These are phyloP conservation scores for Ennomos fuscantarius DNA, from an alignment of 2,888 invertebrate genomes.

Conservation along the genomic window DNA sequence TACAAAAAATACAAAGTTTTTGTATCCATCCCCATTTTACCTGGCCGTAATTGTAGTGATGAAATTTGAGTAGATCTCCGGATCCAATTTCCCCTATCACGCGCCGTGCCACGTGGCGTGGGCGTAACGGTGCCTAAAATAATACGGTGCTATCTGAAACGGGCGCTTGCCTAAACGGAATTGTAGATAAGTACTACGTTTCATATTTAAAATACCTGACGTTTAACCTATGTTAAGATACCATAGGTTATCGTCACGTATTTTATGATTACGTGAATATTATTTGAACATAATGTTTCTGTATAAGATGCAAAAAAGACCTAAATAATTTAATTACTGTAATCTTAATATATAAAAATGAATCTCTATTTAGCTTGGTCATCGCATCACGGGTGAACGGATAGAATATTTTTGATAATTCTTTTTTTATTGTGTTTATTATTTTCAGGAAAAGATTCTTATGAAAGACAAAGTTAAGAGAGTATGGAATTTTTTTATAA, in stretches of 20 bases:
- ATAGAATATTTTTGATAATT: no score
- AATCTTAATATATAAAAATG: no score
- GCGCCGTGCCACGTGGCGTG: slow-evolving; percentile 26
- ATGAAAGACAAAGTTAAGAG: no score
- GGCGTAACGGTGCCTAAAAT: slow-evolving; percentile 35
- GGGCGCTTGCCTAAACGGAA: slow-evolving; percentile 26
- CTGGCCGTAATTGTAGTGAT: slow-evolving; percentile 7
- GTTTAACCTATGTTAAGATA: slow-evolving; percentile 6
- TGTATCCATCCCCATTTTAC: slow-evolving; percentile 1
- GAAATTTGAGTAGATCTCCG: slow-evolving; percentile 17
- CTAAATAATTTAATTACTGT: no score
- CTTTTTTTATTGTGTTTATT: no score
- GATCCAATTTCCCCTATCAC: slow-evolving; percentile 35
- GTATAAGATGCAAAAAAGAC: no score
- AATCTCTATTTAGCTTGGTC: no score
- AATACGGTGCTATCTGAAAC: slow-evolving; percentile 22
- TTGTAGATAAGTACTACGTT: slow-evolving; percentile 25
- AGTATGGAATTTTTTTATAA: no score
- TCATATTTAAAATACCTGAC: slow-evolving; percentile 21
- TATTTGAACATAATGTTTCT: no score
- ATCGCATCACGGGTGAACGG: no score
- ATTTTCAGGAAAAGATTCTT: no score
- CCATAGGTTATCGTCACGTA: neutral
- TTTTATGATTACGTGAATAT: neutral
- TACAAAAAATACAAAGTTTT: neutral